These are phyloP conservation scores for Seladonia tumulorum DNA, from an alignment of 2,888 invertebrate genomes.

Conservation along the genomic window DNA sequence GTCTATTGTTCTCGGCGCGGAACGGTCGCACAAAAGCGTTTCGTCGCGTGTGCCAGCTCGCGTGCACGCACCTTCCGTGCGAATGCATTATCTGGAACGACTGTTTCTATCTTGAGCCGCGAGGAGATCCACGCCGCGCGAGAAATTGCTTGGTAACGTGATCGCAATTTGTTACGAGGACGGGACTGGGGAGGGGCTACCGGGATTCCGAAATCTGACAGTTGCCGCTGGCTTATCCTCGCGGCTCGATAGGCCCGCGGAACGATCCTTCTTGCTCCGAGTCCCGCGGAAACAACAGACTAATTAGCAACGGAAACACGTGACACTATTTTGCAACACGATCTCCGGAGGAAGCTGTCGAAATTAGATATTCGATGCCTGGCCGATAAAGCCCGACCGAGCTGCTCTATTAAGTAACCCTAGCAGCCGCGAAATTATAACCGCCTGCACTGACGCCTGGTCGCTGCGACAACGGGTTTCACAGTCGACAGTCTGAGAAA, in stretches of 20 bases:
- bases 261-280: background rate
- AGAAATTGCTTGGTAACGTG: slow-evolving; percentile 61
- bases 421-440: background rate
- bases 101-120: slow-evolving; percentile 44
- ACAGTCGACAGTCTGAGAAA: background rate
- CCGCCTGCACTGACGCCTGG: background rate
- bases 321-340: background rate
- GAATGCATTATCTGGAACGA: slow-evolving; percentile 57
- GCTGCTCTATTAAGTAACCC: background rate
- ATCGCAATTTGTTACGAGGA: slow-evolving; percentile 59
- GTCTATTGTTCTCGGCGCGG: slow-evolving; percentile 62
- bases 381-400: background rate
- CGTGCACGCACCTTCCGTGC: slow-evolving; percentile 55
- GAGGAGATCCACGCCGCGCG: slow-evolving; percentile 23
- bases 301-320: background rate
- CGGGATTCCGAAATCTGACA: slow-evolving; percentile 6
- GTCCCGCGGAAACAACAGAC: background rate
- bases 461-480: background rate
- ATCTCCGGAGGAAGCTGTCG: background rate
- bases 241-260: background rate
- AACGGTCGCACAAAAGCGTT: slow-evolving; percentile 24
- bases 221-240: background rate
- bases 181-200: background rate
- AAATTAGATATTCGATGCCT: background rate
- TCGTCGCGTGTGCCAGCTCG: slow-evolving; percentile 7